Evolutionary conservation across 2,888 invertebrate genomes (phyloP), one percentile per base, ranked within the genome.

Genomic region (Psylliodes chrysocephalus): DNA sequence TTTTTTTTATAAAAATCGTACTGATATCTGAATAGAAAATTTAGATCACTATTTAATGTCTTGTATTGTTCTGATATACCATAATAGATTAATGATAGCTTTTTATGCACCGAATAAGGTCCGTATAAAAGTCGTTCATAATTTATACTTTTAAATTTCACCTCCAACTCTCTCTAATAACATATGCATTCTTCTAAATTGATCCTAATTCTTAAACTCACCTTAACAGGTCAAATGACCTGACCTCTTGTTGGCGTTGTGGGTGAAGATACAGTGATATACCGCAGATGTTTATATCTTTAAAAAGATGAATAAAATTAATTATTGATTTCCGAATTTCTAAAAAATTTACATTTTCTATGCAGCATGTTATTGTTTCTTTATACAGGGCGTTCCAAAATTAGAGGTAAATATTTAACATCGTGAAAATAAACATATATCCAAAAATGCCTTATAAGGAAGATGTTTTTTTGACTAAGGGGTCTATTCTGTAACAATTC

Each of bases 121-220:
- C 1, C 22, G 10, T 33, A 19, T 38, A 52, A 22, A 52, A 52
- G 22, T 53, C 14, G 10, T 53, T 53, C n/a, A 53, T 38, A 52
- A 30, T 51, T 51, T 14, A 51, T 30, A 17, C 51, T 51, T 4
- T 51, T 14, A 40, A 38, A 53, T 53, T 53, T 53, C 53, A 53
- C 53, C 22, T 53, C 40, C 12, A 40, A 35, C 53, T 53, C 53
- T 53, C 53, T 53, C 53, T 53, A 35, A 38, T 35, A 53, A 38
- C 38, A 14, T 53, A 53, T 53, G 53, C 53, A 53, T 38, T 53
- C 15, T 53, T 53, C 35, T n/a, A 22, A 40, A 53, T 38, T 38
- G 38, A 14, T 40, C 38, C 53, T 38, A 53, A 53, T 53, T 53
- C 35, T 53, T 19, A 22, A 53, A 38, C 38, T 40, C 38, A 53